Conservation (phyloP, 2,888 invertebrate genomes). For the Polymixis flavicincta region DNA sequence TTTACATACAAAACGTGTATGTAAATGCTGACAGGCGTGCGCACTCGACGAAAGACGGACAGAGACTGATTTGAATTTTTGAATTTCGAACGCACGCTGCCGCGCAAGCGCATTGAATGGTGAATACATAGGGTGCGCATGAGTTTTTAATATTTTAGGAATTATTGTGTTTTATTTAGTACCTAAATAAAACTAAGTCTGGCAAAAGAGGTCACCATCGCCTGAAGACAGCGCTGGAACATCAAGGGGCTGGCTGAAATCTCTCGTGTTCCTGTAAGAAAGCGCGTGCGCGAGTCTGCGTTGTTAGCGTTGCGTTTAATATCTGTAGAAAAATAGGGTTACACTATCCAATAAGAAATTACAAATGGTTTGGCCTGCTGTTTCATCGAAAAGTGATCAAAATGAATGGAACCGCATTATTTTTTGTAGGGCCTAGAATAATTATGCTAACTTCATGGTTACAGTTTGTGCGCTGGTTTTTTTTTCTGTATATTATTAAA, state of each 20-base stretch:
- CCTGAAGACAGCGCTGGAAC: not conserved
- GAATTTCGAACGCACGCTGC: slow-evolving; percentile 76
- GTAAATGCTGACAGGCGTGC: slow-evolving; percentile 84
- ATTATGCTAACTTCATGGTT: too few relatives aligned
- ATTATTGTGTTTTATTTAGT: not conserved
- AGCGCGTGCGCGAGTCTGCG: too few relatives aligned
- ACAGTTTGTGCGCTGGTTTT: too few relatives aligned
- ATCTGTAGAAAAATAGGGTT: too few relatives aligned
- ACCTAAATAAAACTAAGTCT: not conserved
- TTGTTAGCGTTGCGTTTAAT: too few relatives aligned
- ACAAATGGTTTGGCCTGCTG: too few relatives aligned
- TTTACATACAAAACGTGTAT: slow-evolving; percentile 78
- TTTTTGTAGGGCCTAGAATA: too few relatives aligned
- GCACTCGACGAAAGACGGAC: slow-evolving; percentile 78
- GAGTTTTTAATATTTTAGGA: slow-evolving; percentile 30
- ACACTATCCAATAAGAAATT: too few relatives aligned
- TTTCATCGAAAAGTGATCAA: too few relatives aligned
- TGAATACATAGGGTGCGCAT: slow-evolving; percentile 79
- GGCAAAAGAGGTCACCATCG: accelerated
- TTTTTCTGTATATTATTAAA: too few relatives aligned
- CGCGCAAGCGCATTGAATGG: slow-evolving; percentile 86
- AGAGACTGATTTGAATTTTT: slow-evolving; percentile 89
- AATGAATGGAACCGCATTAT: too few relatives aligned
- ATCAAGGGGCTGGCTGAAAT: not conserved
- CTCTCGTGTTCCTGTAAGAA: not conserved